Evolutionary conservation across 2,797 vertebrate genomes (phyloP), one percentile per base, ranked within the genome.

Genomic region (Crocodylus rhombifer): DNA sequence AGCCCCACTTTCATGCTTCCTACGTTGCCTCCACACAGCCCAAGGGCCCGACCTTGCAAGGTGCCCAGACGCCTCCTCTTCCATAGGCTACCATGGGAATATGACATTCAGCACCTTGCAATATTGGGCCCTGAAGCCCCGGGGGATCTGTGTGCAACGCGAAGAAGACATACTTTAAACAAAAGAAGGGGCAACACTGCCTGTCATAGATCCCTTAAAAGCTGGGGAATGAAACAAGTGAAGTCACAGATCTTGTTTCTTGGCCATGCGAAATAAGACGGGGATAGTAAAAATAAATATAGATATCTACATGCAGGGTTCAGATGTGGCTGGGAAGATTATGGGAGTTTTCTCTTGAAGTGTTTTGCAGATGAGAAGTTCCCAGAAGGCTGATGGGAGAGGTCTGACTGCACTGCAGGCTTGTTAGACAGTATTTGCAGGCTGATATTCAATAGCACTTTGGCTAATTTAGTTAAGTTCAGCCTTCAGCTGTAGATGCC

Each of bases 401-500:
- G 91, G 75, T 17, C 82, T 95, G 93, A 94, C 80, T 76, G 83
- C 82, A 90, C 94, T 90, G 85, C 67, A 77, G 93, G 89, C 80
- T 91, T 94, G 80, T 90, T 93, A 78, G 1, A 87, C 78, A 6
- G 65, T 91, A 51, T 93, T 96, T 95, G 91, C 94, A 94, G 96
- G 83, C 93, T 69, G 94, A 95, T 89, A 86, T 57, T 93, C 92
- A 89, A 51, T 62, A 0, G 3, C 30, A 88, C 88, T 93, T 80
- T 95, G 95, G 95, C 93, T 96, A 96, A 96, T 96, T 97, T 91
- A 1, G 56, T 93, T 67, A 92, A 90, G 87, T 91, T 96, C 85
- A 89, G 58, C 60, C 90, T 95, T 96, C 11, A 95, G 90, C 94
- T 91, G 83, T 26, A 89, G 85, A 92, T 96, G 96, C 96, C 96